Evolutionary conservation across 2,888 invertebrate genomes (phyloP), one percentile per base, ranked within the genome.

Genomic region (Dryocosmus kuriphilus): DNA sequence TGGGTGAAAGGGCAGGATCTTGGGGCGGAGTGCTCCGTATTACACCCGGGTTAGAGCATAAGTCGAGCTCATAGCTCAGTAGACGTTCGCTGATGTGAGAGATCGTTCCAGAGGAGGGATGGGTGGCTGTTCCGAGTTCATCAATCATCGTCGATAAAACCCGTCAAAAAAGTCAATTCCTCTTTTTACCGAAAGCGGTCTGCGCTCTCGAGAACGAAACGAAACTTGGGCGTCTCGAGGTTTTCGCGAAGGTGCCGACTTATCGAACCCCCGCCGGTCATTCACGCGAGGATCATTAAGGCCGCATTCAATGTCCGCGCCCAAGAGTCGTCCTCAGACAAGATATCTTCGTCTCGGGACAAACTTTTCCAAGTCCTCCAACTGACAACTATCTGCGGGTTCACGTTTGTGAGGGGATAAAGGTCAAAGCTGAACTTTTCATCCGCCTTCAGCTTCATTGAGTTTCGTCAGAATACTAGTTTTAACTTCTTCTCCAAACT

Each of bases 111-210:
- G 38, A 46, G n/a, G n/a, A n/a, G 61, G 76, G 55, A 27, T 76
- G 57, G 76, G 63, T 60, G 73, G 78, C 75, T 80, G 78, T 79
- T 76, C 78, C 77, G 79, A 85, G 85, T 87, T 87, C 89, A 89
- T 89, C 88, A 88, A 90, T 89, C 89, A 89, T 86, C 84, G 82
- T 35, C 86, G 88, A 88, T 89, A 87, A 88, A 87, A 84, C 84
- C 82, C 81, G 81, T 85, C 83, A 78, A 83, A 85, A 82, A 83
- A 84, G 85, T 86, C 85, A 85, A 85, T 87, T 85, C 83, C 85
- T 84, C 86, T 84, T 86, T 86, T 86, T 85, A 85, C 78, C 78
- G 79, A 65, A 77, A 77, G 35, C 24, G 65, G 24, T 41, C 35
- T 63, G 14, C 24, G 14, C 35, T 63, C 32, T n/a, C 35, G 62